A percentile compares a stretch with the other conserved stretches of the same genome.
Conservation (phyloP, 2,113 vertebrate genomes). For the Colistium nudipinnis region DNA sequence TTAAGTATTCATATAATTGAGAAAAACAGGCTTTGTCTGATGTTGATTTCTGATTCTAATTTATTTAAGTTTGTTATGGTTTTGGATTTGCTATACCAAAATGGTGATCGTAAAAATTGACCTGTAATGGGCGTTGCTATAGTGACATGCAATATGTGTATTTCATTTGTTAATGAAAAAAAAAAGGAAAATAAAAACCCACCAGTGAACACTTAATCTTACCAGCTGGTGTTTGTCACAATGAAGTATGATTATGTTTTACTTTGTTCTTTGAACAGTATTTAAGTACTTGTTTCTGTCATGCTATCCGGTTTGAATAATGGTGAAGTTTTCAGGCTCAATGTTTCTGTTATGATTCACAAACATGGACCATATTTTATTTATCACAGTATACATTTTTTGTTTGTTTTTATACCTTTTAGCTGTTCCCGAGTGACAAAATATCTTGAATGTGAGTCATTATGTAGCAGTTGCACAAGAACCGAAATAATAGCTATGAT, state of each 20-base stretch:
- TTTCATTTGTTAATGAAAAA: conserved; percentile 89
- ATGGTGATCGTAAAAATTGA: conserved; percentile 95
- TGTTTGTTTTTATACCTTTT: conserved; percentile 84
- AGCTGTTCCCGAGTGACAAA: conserved; percentile 92
- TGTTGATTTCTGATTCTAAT: conserved; percentile 87
- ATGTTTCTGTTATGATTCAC: conserved; percentile 86
- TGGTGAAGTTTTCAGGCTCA: conserved; percentile 86
- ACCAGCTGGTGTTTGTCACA: conserved; percentile 94
- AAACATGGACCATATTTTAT: conserved; percentile 90
- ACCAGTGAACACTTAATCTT: conserved; percentile 96
- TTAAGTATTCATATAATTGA: conserved; percentile 99
- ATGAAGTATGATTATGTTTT: conserved; percentile 92
- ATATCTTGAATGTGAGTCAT: conserved; percentile 99
- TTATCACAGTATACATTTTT: conserved; percentile 76
- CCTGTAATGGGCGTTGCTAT: conserved; percentile 98
- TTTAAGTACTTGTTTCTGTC: conserved; percentile 90
- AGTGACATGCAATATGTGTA: conserved; percentile 95
- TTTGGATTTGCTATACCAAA: conserved; percentile 91
- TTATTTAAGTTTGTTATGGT: conserved; percentile 82
- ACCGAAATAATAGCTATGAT: conserved; percentile 88
- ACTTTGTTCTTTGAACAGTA: conserved; percentile 89
- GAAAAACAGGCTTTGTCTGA: conserved; percentile 92
- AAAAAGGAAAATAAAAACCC: conserved; percentile 77
- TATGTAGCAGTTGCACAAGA: conserved; percentile 99
- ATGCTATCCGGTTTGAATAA: conserved; percentile 95